phyloP scores from a whole-genome alignment of 2,888 invertebrate genomes.

The Drosophila pseudotalamancana region DNA sequence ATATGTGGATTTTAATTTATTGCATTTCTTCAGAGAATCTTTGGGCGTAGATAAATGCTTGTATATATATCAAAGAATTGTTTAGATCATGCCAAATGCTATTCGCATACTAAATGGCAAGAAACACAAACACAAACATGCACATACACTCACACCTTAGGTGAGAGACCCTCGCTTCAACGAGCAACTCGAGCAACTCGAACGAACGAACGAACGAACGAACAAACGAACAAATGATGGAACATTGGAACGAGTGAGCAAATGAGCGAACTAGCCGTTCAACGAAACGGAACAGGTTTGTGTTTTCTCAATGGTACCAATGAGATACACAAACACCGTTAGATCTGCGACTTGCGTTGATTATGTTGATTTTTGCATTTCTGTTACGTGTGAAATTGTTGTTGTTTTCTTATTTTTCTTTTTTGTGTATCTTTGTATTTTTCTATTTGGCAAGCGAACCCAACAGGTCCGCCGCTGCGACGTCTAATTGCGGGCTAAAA shows the following conservation, averaged over 20 bases:
- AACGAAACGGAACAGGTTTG: constrained; percentile 57
- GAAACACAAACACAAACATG: constrained; percentile 10
- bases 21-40: constrained; percentile 31
- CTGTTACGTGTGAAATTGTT: constrained; percentile 59
- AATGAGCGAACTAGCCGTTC: constrained; percentile 16
- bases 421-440: constrained; percentile 24
- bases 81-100: constrained; percentile 29
- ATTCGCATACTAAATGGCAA: constrained; percentile 7
- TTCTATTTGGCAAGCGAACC: constrained; percentile 52
- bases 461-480: constrained; percentile 26
- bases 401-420: constrained; percentile 12
- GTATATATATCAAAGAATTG: constrained; percentile 28
- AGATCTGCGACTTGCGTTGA: constrained; percentile 48
- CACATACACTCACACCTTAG: not conserved
- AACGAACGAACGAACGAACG: constrained; percentile 19
- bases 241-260: constrained; percentile 12
- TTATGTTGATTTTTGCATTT: constrained; percentile 64
- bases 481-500: constrained; percentile 60
- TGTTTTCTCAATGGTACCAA: constrained; percentile 50
- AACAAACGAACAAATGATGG: constrained; percentile 13
- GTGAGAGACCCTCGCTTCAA: constrained; percentile 38
- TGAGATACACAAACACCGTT: constrained; percentile 66
- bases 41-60: not conserved
- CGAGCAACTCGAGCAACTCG: constrained; percentile 42
- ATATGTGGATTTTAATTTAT: constrained; percentile 36